Conservation (phyloP, 2,888 invertebrate species). For the Eristalis intricaria region DNA sequence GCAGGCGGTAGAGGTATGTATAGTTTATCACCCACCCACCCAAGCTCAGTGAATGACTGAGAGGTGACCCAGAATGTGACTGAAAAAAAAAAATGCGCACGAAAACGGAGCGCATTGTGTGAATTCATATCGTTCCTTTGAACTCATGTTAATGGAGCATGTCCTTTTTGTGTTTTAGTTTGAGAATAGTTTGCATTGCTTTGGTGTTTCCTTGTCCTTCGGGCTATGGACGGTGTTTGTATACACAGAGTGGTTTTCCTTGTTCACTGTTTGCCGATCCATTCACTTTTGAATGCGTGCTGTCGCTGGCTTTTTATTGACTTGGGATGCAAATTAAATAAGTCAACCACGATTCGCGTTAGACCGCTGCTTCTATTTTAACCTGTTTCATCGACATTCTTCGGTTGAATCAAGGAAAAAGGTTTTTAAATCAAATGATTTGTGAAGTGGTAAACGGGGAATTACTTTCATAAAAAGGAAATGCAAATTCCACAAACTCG, state of each 20-base stretch:
- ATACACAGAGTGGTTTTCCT: not conserved
- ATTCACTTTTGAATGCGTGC: not conserved
- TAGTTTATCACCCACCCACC: not conserved
- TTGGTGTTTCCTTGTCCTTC: not conserved
- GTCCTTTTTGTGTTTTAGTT: slow-evolving; percentile 40
- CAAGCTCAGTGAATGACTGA: not conserved
- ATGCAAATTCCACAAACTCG: no score
- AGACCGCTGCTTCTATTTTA: not conserved
- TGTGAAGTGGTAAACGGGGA: no score
- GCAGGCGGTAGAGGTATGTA: not conserved
- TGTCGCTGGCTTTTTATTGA: not conserved
- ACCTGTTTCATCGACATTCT: not conserved
- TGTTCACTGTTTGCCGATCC: not conserved
- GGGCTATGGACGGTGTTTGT: not conserved
- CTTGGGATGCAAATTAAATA: not conserved
- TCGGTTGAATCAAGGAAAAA: not conserved
- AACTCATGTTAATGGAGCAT: slow-evolving; percentile 28
- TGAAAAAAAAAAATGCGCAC: not conserved
- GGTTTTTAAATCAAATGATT: no score
- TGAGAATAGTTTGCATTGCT: slow-evolving; percentile 22
- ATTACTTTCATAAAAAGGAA: no score
- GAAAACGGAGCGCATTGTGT: not conserved
- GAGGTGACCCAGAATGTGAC: slow-evolving; percentile 21
- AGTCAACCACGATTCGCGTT: not conserved
- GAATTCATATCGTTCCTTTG: slow-evolving; percentile 17